Evolutionary conservation across 2,888 invertebrate genomes (phyloP), one percentile per base, ranked within the genome.

Genomic region (Aspidiotus destructor): DNA sequence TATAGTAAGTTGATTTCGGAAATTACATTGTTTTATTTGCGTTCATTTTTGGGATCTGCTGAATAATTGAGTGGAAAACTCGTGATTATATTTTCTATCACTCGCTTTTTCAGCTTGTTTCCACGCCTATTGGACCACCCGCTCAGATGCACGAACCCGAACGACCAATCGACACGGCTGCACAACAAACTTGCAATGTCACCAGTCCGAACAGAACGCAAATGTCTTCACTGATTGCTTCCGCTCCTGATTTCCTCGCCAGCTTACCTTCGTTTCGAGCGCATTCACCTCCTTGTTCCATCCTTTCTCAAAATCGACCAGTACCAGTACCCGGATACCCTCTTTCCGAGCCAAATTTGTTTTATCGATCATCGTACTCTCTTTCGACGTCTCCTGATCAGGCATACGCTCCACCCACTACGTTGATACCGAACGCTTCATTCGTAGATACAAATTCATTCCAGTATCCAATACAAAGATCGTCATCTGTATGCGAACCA

Each of bases 71-170:
- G 5, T 28, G 28, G 5, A 28, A 28, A 28, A 28, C 28, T 28
- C 5, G 28, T 28, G 28, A 28, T 28, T 28, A 28, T 28, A 28
- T 28, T 5, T 1, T 28, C 5, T 28, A 28, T 28, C 28, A 5
- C 5, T 28, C 5, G 48, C n/a, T 60, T 41, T 70, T 57, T 0
- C 80, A 85, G 84, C 83, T 85, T 83, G 82, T 84, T 70, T 85
- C 85, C 13, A 85, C 85, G 28, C 83, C 85, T 1, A 85, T 85
- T 65, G 73, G 74, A 9, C 72, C 68, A 11, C 41, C 17, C 8
- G n/a, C 16, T 16, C 10, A n/a, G 48, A 52, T 7, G 17, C 28
- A 28, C 28, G 61, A 61, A 9, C 7, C 41, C 41, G 15, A 53
- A 11, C 16, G 41, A 3, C 8, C n/a, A 9, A 52, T 2, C 52